Base-by-base conservation (phyloP, 92 coral and sea anemone species). In the Porites divaricata region DNA sequence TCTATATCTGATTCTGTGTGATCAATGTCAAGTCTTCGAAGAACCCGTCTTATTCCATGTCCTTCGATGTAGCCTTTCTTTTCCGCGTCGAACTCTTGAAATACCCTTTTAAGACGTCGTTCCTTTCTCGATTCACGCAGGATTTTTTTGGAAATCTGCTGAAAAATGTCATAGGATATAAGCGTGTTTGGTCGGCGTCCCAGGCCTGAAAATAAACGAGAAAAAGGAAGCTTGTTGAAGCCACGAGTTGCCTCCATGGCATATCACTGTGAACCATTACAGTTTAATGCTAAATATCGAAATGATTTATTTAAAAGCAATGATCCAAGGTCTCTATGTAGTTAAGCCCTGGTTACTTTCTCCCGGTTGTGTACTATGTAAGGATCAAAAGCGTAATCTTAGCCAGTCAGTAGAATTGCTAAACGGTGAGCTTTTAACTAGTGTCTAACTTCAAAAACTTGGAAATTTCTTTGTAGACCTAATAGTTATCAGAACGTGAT, bases 31-130 rank as follows among this genome's bases (percentile, higher is more conserved):
- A 91, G 83, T 80, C 86, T 89, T 9, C 81, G 78, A 9, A 94
- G 89, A n/a, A 91, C 93, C 15, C 95, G 95, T 41, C 88, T 81
- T 25, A 94, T 92, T 13, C 92, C 94, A 20, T 80, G 67, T 2
- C 83, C 93, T 50, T 91, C 95, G 28, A 94, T 94, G 50, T 78
- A 90, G 5, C 98, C 98, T 65, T 92, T 92, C 76, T 86, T 93
- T 16, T 92, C 93, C 66, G 79, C 78, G 62, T 94, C 98, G 54
- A 94, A 94, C 78, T 92, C 92, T 72, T 93, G 91, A 71, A 91
- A 94, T 5, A 90, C 98, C 19, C 79, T 72, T 62, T 69, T 79
- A 15, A 94, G 78, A 12, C 87, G 76, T 10, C 66, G 75, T 26
- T 91, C 95, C 9, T 88, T 86, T 0, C 83, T 90, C 6, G 83